Conservation (phyloP, 2,113 vertebrate species). For the Struthidea cinerea region DNA sequence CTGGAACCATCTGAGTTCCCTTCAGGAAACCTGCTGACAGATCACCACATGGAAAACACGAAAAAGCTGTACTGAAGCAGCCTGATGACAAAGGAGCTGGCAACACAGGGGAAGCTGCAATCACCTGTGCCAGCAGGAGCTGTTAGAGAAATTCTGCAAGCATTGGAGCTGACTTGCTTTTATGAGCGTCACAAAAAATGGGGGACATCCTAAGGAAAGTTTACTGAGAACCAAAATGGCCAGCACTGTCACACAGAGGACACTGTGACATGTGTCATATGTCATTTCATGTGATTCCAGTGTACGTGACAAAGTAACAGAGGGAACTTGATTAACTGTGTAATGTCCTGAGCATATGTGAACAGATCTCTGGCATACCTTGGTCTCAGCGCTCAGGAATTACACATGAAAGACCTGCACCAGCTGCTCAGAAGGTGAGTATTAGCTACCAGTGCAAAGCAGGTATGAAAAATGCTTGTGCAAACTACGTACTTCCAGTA, state of each 20-base stretch:
- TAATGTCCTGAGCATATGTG: background rate
- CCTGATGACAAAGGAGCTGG: background rate
- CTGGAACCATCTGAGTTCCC: background rate
- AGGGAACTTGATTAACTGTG: background rate
- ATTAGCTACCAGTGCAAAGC: background rate
- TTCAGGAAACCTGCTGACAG: conserved; percentile 19
- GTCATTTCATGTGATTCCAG: too few relatives aligned
- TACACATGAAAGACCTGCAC: background rate
- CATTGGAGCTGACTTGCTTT: background rate
- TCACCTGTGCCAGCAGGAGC: background rate
- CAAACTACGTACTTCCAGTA: background rate
- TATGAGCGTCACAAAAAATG: background rate
- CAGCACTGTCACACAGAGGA: background rate
- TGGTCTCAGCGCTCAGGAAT: background rate
- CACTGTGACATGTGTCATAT: too few relatives aligned
- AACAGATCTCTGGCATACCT: background rate
- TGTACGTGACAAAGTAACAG: too few relatives aligned
- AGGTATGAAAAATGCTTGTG: background rate
- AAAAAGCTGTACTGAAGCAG: background rate
- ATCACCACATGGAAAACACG: background rate
- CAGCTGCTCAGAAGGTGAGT: background rate
- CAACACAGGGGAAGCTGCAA: background rate
- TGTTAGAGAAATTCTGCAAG: background rate
- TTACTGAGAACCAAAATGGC: background rate
- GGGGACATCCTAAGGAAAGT: background rate